A percentile compares a stretch with the other conserved stretches of the same genome.
Conservation (phyloP, 1,140 invertebrate genomes). For the Pseudomyrmex dendroicus region DNA sequence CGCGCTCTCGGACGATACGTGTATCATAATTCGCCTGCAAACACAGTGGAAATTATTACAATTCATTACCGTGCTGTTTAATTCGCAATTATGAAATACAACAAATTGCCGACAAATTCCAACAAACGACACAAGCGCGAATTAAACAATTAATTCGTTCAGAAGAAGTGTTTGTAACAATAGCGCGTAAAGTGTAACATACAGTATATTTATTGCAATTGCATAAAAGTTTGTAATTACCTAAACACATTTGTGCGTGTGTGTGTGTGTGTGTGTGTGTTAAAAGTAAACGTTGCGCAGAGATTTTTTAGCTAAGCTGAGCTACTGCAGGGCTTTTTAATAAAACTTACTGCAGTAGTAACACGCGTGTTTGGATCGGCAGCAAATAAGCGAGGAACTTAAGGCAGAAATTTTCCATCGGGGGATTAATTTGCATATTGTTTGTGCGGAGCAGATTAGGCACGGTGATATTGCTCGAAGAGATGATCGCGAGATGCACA, state of each 20-base stretch:
- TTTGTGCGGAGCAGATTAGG: neutral
- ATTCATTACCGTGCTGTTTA: no score
- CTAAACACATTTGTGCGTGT: no score
- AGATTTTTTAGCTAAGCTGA: no score
- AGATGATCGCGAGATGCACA: neutral
- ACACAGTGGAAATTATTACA: neutral
- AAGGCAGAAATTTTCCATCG: neutral
- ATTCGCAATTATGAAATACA: neutral
- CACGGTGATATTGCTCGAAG: no score
- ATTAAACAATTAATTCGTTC: slow-evolving; percentile 9
- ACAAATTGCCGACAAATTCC: neutral
- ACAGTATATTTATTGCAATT: neutral
- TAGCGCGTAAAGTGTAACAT: neutral
- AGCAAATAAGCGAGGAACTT: neutral
- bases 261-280: no score
- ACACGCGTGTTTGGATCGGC: neutral
- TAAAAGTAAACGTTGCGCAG: no score
- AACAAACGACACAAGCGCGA: neutral
- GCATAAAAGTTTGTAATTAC: neutral
- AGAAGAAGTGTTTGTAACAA: neutral
- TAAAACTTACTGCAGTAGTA: neutral
- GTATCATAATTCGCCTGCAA: slow-evolving; percentile 82
- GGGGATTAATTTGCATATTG: slow-evolving; percentile 3
- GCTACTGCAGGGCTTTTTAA: no score
- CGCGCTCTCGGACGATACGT: slow-evolving; percentile 78